Evolutionary conservation across 2,888 invertebrate genomes (phyloP), one percentile per base, ranked within the genome.

Genomic region (Ligdia adustata): DNA sequence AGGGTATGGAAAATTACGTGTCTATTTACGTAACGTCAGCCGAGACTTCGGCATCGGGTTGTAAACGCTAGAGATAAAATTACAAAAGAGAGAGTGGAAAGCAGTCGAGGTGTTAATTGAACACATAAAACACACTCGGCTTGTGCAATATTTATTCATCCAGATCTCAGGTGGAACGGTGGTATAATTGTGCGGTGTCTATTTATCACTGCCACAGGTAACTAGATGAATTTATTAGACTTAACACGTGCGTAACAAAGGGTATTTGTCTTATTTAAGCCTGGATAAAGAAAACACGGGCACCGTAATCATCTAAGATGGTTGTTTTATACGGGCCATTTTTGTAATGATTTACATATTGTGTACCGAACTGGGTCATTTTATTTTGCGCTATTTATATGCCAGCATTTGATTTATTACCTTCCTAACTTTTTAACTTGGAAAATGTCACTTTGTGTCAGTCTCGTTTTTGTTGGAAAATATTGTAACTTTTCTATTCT

Each of bases 191-290:
- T 64, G 58, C 64, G 58, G 55, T 60, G 59, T 64, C 63, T 66
- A 72, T 77, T 75, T 75, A 68, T 76, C 69, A 67, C 69, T 70
- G 76, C 70, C 72, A 66, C 55, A 66, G 61, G 65, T 72, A 78
- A 75, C 70, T 68, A 68, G 72, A 67, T 78, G 74, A 75, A 49
- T 62, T 69, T 74, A 76, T 72, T 70, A 69, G 60, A 61, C 58
- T 49, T 60, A 60, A 62, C 54, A 60, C 63, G 60, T 64, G 61
- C 56, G 60, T 58, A 64, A 59, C 64, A 52, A 65, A 65, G 39
- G 61, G 60, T 65, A 64, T 70, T 64, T 65, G 61, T 70, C 59
- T 65, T 66, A 55, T 66, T 72, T 72, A 68, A 57, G 61, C 49
- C 43, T 45, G 62, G 57, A 57, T 57, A 60, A 55, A 50, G 61